Base-by-base conservation (phyloP, 1,140 invertebrate species). In the Lutraria rhynchaena region DNA sequence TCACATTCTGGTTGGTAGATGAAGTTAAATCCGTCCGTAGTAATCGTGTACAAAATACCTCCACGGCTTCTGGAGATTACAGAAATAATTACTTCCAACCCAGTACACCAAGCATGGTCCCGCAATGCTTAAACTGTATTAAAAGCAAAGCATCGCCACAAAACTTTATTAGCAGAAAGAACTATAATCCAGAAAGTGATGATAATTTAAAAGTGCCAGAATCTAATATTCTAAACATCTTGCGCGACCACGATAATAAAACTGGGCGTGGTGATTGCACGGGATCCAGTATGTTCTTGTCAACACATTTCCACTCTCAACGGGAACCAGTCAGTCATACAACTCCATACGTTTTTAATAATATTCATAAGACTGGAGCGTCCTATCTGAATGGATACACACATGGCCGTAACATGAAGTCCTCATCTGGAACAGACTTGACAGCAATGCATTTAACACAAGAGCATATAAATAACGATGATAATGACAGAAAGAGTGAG, bases 1-100 rank as follows among this genome's bases (percentile, higher is more conserved):
- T 86, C 27, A 92, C 91, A 0, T 92, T 89, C 82, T 92, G 91
- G 90, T 75, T 92, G 29, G 19, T 86, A 29, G 82, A 73, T 17
- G 89, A 91, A 71, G 86, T 91, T 22, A 63, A 70, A 22, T 7
- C 58, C 41, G 75, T 89, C 0, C 74, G 88, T 53, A 29, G n/a
- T 55, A 35, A n/a, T 3, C n/a, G 46, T 3, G 27, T 67, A n/a
- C 44, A 61, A 63, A 78, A 46, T 7, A 22, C 24, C 24, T 29
- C 53, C 35, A 61, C 33, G n/a, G 70, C 41, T 24, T 35, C 61
- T 55, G 53, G 69, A 3, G 65, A 27, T 13, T 69, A 78, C 33
- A 78, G 33, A n/a, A 78, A 69, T 51, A 67, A 58, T 31, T 78
- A 55, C 27, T 67, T 65, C 33, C 63, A 78, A 22, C 60, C 63